Percentiles rank a stretch among this genome's conserved stretches.
These are phyloP conservation scores for Rhadinocentrus ornatus DNA, from an alignment of 2,797 vertebrate species.

Conservation along the genomic window DNA sequence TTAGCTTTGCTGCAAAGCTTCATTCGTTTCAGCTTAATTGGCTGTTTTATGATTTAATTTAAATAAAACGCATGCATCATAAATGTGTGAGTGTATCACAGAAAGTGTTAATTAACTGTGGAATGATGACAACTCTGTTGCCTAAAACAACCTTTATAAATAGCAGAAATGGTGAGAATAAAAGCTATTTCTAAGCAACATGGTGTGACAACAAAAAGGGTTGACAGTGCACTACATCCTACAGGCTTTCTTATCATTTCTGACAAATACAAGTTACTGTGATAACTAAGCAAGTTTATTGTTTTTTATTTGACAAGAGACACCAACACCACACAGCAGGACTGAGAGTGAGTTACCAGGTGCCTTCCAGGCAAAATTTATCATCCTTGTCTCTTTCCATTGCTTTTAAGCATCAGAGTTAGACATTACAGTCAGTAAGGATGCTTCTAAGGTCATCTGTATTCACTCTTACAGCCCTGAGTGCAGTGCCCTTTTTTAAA, in stretches of 20 bases:
- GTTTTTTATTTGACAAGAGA: not conserved
- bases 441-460: not conserved
- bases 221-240: not conserved
- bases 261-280: not conserved
- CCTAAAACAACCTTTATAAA: constrained; percentile 66
- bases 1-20: constrained; percentile 33
- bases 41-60: constrained; percentile 35
- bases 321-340: no score
- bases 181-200: constrained; percentile 76
- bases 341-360: not conserved
- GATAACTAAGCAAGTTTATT: not conserved
- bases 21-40: constrained; percentile 38
- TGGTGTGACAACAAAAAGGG: constrained; percentile 25
- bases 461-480: not conserved
- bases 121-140: constrained; percentile 75
- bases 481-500: not conserved
- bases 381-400: not conserved
- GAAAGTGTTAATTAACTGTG: constrained; percentile 70
- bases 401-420: not conserved
- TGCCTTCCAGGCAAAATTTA: not conserved
- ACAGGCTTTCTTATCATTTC: not conserved
- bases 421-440: not conserved
- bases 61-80: constrained; percentile 39
- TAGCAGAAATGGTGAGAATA: constrained; percentile 64
- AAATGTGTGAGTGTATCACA: constrained; percentile 33